A percentile compares a stretch with the other conserved stretches of the same genome.
These are phyloP conservation scores for Aegotheles bennettii DNA, from an alignment of 2,113 vertebrate species.

Conservation along the genomic window DNA sequence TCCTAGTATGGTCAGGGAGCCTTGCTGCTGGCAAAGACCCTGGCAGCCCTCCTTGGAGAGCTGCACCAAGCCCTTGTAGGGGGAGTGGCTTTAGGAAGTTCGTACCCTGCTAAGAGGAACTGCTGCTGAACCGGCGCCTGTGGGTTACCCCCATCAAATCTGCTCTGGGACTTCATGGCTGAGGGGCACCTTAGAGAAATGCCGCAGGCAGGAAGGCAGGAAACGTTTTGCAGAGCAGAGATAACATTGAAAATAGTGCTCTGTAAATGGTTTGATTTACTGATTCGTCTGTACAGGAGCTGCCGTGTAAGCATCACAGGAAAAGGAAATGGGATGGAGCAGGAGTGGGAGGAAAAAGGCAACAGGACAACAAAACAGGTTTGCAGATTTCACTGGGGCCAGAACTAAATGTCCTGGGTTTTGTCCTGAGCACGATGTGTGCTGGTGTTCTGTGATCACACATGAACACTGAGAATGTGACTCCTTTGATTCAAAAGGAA, in stretches of 20 bases:
- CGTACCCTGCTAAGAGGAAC: background rate
- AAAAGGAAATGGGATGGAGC: background rate
- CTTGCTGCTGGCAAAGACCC: background rate
- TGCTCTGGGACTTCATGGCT: accelerated
- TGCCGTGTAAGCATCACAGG: background rate
- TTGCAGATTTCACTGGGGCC: background rate
- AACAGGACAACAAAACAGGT: background rate
- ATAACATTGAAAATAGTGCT: conserved; percentile 16
- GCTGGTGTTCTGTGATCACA: background rate
- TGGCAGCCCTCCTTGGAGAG: background rate
- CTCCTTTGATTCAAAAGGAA: background rate
- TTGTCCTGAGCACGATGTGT: background rate
- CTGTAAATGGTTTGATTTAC: background rate
- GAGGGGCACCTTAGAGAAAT: background rate
- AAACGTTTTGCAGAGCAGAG: conserved; percentile 25
- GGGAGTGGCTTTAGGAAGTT: background rate
- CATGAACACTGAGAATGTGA: background rate
- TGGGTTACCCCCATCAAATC: accelerated
- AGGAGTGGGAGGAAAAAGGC: background rate
- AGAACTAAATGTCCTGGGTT: background rate
- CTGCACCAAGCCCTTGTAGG: background rate
- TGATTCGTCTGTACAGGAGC: background rate
- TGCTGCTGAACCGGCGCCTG: accelerated
- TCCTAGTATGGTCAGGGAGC: background rate
- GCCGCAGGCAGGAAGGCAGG: conserved; percentile 11